phyloP scores from a whole-genome alignment of 2,113 vertebrate genomes.

The Chionodraco myersi region DNA sequence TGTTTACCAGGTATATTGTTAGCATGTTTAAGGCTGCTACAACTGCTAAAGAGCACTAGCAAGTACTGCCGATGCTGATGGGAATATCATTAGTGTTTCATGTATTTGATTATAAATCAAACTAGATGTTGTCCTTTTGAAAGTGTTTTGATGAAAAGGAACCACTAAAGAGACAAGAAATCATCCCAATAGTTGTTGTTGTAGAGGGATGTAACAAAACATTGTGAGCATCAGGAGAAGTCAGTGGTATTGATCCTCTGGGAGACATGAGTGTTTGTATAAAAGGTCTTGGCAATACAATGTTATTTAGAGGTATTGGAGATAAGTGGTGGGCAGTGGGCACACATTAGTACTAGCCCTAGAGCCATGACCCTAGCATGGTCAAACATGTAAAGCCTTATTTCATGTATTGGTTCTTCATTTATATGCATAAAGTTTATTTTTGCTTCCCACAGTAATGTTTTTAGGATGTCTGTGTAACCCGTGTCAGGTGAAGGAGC shows the following conservation, averaged over 20 bases:
- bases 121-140: background rate
- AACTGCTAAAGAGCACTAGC: no score
- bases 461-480: background rate
- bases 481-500: background rate
- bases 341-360: background rate
- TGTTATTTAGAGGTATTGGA: background rate
- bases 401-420: background rate
- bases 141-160: background rate
- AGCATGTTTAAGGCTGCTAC: no score
- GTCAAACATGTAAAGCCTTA: background rate
- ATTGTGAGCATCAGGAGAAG: background rate
- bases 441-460: background rate
- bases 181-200: background rate
- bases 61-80: no score
- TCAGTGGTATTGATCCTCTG: background rate
- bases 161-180: background rate
- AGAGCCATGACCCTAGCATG: background rate
- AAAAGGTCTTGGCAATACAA: background rate
- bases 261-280: background rate
- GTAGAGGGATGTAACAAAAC: background rate
- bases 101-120: background rate
- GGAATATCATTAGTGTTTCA: no score
- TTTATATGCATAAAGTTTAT: background rate
- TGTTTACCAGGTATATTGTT: no score
- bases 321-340: background rate